Conservation (phyloP, 2,797 vertebrate genomes). For the Macropus fuliginosus region DNA sequence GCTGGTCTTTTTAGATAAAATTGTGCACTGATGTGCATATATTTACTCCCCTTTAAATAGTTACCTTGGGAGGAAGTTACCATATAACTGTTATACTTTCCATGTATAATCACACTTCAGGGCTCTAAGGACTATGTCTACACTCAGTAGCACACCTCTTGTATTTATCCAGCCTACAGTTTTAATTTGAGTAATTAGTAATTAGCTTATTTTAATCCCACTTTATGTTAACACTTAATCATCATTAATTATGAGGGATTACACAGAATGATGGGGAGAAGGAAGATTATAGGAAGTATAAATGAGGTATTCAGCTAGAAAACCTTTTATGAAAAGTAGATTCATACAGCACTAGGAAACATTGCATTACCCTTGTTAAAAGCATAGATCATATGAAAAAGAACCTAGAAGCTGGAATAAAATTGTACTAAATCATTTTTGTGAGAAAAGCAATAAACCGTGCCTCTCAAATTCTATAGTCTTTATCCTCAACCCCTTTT, state of each 20-base stretch:
- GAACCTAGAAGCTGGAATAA: neutral
- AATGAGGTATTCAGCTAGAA: conserved; percentile 38
- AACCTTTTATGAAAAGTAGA: conserved; percentile 6
- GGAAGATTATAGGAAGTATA: conserved; percentile 47
- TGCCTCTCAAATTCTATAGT: neutral
- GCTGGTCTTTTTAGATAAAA: too few species aligned
- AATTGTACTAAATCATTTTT: neutral
- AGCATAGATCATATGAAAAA: neutral
- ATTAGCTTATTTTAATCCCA: conserved; percentile 66
- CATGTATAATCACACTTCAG: neutral
- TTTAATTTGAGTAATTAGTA: conserved; percentile 42
- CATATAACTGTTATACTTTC: neutral
- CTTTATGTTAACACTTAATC: conserved; percentile 64
- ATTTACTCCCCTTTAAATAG: neutral
- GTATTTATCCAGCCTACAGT: conserved; percentile 43
- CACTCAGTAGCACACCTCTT: neutral
- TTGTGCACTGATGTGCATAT: rapidly evolving
- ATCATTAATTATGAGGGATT: conserved; percentile 51
- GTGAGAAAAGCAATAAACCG: neutral
- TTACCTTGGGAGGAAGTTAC: neutral
- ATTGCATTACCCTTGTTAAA: conserved; percentile 20
- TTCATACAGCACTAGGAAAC: neutral
- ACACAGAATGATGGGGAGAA: conserved; percentile 56
- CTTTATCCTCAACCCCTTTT: neutral
- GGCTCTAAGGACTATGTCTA: neutral